Conservation (phyloP, 2,888 invertebrate genomes). For the Hydriomena furcata region DNA sequence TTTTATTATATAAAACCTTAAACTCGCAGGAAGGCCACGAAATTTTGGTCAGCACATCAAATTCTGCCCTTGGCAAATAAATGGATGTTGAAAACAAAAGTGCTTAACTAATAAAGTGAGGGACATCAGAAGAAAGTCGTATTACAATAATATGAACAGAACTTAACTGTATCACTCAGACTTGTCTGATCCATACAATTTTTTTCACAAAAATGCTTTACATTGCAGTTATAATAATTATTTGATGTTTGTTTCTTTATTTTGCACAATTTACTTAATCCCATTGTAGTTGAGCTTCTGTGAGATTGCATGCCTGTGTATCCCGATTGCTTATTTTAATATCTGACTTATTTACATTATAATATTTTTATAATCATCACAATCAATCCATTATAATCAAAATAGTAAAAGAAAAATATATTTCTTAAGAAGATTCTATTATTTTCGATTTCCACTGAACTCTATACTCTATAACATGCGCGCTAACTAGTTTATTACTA, state of each 20-base stretch:
- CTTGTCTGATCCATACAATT: constrained; percentile 3
- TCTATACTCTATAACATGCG: too few relatives aligned
- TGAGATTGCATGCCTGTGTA: constrained; percentile 36
- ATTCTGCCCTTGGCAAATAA: too few relatives aligned
- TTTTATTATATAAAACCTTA: not conserved
- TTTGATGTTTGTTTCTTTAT: constrained; percentile 32
- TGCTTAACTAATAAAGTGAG: too few relatives aligned
- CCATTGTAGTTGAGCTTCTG: constrained; percentile 51
- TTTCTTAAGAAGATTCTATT: not conserved
- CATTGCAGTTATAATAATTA: constrained; percentile 9
- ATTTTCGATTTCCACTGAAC: not conserved
- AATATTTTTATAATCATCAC: constrained; percentile 2
- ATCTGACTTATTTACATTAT: constrained; percentile 3
- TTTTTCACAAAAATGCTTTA: constrained; percentile 17
- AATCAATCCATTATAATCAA: not conserved
- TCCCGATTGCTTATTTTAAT: constrained; percentile 10
- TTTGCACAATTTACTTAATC: constrained; percentile 55
- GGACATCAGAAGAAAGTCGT: too few relatives aligned
- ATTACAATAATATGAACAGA: constrained; percentile 15
- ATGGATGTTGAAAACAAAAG: too few relatives aligned
- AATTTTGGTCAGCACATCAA: too few relatives aligned
- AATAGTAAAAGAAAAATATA: constrained; percentile 6
- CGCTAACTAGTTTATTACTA: too few relatives aligned
- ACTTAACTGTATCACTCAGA: constrained; percentile 14
- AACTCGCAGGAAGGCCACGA: too few relatives aligned